phyloP scores from a whole-genome alignment of 2,797 vertebrate genomes.

The Gallinago stenura region DNA sequence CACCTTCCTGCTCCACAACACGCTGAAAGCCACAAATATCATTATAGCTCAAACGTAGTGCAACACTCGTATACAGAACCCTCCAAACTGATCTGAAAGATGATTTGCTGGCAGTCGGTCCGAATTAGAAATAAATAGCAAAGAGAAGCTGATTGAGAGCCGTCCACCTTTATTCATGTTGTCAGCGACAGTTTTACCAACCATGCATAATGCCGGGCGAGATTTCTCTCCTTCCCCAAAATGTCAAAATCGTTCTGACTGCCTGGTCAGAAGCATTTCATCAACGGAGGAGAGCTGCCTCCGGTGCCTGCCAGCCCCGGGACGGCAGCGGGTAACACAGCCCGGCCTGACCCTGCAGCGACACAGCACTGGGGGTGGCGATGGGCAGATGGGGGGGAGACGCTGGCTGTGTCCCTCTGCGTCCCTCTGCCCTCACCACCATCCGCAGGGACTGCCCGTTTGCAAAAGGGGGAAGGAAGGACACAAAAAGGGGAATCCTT shows the following conservation, averaged over 20 bases:
- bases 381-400: background rate
- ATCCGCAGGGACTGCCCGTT: fast-evolving
- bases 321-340: background rate
- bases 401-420: background rate
- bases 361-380: background rate
- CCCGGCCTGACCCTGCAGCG: conserved; percentile 22
- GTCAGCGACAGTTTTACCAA: conserved; percentile 77
- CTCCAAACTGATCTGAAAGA: background rate
- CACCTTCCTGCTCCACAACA: background rate
- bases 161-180: conserved; percentile 62
- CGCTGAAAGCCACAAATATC: background rate
- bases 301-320: conserved; percentile 21
- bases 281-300: conserved; percentile 3
- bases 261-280: conserved; percentile 53
- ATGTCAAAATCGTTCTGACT: conserved; percentile 70
- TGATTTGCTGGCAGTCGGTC: background rate
- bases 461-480: background rate
- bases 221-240: conserved; percentile 64
- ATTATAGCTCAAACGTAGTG: background rate
- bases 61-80: background rate
- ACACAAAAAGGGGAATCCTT: background rate
- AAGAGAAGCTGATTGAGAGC: conserved; percentile 3
- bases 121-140: conserved; percentile 32
- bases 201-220: conserved; percentile 59
- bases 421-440: background rate